phyloP scores from a whole-genome alignment of 2,888 invertebrate genomes.

The Anaspis maculata region DNA sequence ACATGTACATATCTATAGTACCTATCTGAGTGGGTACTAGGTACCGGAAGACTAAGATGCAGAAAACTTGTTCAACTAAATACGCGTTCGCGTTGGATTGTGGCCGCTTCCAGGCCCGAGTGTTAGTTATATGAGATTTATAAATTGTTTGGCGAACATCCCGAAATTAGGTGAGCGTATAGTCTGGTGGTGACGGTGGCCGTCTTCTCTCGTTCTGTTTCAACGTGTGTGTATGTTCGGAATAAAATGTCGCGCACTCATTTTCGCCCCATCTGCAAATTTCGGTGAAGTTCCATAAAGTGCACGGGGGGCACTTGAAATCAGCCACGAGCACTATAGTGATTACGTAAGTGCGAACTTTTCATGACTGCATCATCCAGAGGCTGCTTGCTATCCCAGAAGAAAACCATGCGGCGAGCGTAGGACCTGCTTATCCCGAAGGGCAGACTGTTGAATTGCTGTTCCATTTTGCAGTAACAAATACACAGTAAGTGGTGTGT shows the following conservation, averaged over 20 bases:
- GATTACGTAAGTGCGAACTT: slow-evolving; percentile 12
- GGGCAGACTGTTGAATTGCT: background rate
- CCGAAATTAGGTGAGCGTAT: slow-evolving; percentile 27
- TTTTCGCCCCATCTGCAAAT: background rate
- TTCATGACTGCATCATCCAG: no score
- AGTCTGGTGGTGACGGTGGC: slow-evolving; percentile 24
- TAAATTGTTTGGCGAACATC: slow-evolving; percentile 28
- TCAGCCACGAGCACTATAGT: slow-evolving; percentile 3
- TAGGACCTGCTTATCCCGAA: no score
- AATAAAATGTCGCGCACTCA: slow-evolving; percentile 6
- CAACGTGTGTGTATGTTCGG: slow-evolving; percentile 23
- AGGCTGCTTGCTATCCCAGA: no score
- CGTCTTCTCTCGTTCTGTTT: slow-evolving; percentile 18
- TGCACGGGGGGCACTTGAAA: background rate
- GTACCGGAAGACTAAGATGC: no score
- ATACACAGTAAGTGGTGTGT: slow-evolving; percentile 20
- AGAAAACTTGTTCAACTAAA: no score
- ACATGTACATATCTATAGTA: no score
- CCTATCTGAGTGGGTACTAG: no score
- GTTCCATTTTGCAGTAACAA: slow-evolving; percentile 12
- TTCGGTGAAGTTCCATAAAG: background rate
- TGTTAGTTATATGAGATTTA: slow-evolving; percentile 21
- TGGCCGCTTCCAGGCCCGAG: slow-evolving; percentile 15
- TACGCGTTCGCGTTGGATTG: no score
- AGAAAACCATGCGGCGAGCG: no score